phyloP scores from a whole-genome alignment of 2,113 vertebrate genomes.

The Gorsachius goisagi region DNA sequence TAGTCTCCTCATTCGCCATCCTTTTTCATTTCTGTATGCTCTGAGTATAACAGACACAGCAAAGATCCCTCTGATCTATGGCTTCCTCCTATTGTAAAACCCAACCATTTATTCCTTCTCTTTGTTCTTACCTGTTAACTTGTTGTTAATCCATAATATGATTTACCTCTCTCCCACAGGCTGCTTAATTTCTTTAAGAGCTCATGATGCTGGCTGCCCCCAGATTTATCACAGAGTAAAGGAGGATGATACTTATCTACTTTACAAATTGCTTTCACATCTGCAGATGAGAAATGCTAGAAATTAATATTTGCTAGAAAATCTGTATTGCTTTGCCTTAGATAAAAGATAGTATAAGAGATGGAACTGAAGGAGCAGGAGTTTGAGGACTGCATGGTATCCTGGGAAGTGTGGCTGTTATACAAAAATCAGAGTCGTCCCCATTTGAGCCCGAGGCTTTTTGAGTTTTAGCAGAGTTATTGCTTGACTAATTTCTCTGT shows the following conservation, averaged over 20 bases:
- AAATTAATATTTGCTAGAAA: neutral
- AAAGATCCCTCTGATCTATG: neutral
- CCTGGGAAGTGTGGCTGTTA: neutral
- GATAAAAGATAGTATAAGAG: neutral
- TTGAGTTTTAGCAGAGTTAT: conserved; percentile 25
- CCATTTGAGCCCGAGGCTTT: neutral
- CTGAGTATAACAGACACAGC: neutral
- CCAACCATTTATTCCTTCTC: neutral
- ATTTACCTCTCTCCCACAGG: neutral
- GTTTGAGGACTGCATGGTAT: neutral
- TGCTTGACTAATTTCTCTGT: conserved; percentile 30
- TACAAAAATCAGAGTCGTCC: neutral
- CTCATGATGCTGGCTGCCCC: neutral
- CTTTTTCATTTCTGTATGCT: neutral
- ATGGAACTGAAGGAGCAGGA: neutral
- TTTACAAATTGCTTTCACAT: neutral
- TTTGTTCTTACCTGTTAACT: neutral
- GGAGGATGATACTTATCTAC: neutral
- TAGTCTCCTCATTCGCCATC: neutral
- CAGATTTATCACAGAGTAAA: neutral
- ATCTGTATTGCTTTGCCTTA: neutral
- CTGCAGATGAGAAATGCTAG: neutral
- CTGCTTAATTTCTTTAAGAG: conserved; percentile 8
- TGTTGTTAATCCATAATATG: neutral
- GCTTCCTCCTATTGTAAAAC: neutral